Conservation (phyloP, 1,140 invertebrate genomes). For the Ephestia elutella region DNA sequence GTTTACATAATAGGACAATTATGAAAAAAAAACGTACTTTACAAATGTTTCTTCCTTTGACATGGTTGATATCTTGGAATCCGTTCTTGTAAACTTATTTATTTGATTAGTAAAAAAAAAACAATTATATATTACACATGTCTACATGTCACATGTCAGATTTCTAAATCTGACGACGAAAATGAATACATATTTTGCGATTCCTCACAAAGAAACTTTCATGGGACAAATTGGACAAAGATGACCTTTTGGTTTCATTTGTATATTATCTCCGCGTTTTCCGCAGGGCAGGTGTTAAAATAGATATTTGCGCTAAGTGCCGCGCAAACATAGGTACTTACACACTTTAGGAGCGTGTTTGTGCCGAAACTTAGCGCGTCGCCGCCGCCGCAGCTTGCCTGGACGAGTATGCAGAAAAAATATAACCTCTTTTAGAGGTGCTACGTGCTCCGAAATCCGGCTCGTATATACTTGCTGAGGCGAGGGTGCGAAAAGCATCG, state of each 20-base stretch:
- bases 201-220: no score
- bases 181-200: no score
- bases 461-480: neutral
- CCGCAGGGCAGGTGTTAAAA: constrained; percentile 8
- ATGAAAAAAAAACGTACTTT: no score
- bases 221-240: no score
- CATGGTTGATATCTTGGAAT: no score
- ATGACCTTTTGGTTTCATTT: neutral
- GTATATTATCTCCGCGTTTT: neutral
- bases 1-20: no score
- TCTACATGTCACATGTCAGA: no score
- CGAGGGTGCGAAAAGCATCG: neutral
- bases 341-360: neutral
- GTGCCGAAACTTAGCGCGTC: constrained; percentile 1
- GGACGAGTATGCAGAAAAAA: neutral
- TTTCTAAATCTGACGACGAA: no score
- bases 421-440: neutral
- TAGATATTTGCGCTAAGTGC: constrained; percentile 7
- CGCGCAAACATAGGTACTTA: neutral
- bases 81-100: no score
- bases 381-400: neutral
- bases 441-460: neutral
- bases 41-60: no score
- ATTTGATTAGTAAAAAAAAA: no score
- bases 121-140: no score